phyloP scores from a whole-genome alignment of 2,113 vertebrate species.

The Opisthocomus hoazin region DNA sequence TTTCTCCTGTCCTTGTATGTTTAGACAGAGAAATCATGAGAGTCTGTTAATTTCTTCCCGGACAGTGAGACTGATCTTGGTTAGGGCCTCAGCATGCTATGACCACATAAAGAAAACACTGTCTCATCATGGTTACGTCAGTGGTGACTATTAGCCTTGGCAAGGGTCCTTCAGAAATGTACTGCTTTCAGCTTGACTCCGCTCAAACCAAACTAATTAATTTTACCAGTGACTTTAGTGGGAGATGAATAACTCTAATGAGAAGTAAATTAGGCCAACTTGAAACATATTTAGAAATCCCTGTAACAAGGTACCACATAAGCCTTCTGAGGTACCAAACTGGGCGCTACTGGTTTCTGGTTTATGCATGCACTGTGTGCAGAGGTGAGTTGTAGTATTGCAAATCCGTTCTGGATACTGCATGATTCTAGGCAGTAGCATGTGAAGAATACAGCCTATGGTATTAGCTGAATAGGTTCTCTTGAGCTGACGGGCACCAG shows the following conservation, averaged over 20 bases:
- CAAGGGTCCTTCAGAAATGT: not conserved
- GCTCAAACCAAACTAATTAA: not conserved
- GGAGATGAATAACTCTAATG: not conserved
- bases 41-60: not conserved
- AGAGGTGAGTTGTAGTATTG: not conserved
- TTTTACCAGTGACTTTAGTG: not conserved
- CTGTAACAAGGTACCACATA: not conserved
- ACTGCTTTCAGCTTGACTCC: not conserved
- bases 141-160: not conserved
- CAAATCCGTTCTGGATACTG: not conserved
- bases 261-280: not conserved
- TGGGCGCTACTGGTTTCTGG: not conserved
- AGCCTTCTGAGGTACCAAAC: not conserved
- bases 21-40: not conserved
- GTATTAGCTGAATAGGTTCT: not conserved
- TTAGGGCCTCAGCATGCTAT: not conserved
- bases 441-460: not conserved
- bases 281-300: not conserved
- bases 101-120: not conserved
- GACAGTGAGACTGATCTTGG: not conserved
- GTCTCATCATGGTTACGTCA: rapidly evolving
- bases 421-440: not conserved
- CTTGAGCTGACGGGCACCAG: not conserved
- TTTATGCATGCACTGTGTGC: rapidly evolving
- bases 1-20: not conserved